Percentiles rank a stretch among this genome's conserved stretches.
Evolutionary conservation across 2,888 invertebrate genomes (phyloP).

Genomic region (Tethea ocularis): DNA sequence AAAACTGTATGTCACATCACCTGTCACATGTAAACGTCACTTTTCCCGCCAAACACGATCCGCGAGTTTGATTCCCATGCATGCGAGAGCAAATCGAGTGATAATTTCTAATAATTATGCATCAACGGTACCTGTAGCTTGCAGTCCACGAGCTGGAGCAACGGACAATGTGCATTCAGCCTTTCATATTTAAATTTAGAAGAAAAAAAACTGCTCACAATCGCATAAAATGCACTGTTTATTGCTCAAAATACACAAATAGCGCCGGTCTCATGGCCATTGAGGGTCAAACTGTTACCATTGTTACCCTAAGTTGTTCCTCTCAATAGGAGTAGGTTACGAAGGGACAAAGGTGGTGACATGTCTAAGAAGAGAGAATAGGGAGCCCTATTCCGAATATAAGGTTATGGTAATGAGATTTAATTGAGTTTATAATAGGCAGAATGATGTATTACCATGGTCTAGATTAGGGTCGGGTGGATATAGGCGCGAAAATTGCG

Average conservation of each 20-base stretch:
- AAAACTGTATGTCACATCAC: conserved; percentile 44
- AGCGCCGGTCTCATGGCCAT: conserved; percentile 68
- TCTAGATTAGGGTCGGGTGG: conserved; percentile 41
- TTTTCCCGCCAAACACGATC: conserved; percentile 68
- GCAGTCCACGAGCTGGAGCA: conserved; percentile 80
- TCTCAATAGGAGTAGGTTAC: conserved; percentile 75
- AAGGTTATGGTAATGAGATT: conserved; percentile 80
- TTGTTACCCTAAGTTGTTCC: conserved; percentile 78
- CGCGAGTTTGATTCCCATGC: conserved; percentile 68
- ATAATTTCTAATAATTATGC: conserved; percentile 79
- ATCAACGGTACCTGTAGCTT: conserved; percentile 72
- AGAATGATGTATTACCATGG: conserved; percentile 65
- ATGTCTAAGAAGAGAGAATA: conserved; percentile 65
- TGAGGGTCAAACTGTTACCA: conserved; percentile 77
- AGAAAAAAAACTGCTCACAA: conserved; percentile 67
- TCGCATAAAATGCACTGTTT: conserved; percentile 83
- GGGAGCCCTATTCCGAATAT: conserved; percentile 54
- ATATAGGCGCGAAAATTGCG: conserved; percentile 70
- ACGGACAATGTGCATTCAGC: conserved; percentile 81
- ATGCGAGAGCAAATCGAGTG: conserved; percentile 48
- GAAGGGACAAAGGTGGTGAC: conserved; percentile 80
- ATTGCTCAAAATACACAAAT: conserved; percentile 84
- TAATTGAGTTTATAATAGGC: conserved; percentile 83
- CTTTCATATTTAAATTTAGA: conserved; percentile 72
- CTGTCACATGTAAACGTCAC: conserved; percentile 59